Evolutionary conservation across 1,140 invertebrate genomes (phyloP).

Genomic region (Platorchestia sp.): DNA sequence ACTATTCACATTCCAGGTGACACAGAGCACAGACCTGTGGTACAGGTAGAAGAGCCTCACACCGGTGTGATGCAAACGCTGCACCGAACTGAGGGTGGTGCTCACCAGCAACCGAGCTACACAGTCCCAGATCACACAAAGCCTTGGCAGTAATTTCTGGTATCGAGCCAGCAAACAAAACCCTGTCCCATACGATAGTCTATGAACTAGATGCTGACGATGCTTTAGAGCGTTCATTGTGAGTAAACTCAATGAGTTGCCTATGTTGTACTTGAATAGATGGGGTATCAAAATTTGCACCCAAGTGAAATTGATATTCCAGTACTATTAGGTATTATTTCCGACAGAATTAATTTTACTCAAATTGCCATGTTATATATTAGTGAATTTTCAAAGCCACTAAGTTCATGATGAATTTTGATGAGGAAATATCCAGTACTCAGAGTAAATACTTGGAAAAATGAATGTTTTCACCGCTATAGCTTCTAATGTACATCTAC

Average conservation of each 20-base stretch:
- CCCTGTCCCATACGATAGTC: neutral
- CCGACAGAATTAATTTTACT: neutral
- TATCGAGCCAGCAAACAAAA: neutral
- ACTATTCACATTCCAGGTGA: neutral
- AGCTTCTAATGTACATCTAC: neutral
- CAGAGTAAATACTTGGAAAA: neutral
- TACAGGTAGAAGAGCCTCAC: neutral
- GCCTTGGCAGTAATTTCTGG: neutral
- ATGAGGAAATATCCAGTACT: neutral
- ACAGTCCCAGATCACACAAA: neutral
- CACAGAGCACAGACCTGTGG: neutral
- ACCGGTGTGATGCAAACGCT: neutral
- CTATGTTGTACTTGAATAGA: neutral
- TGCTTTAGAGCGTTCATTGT: neutral
- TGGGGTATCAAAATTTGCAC: neutral
- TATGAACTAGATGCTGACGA: neutral
- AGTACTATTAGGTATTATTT: neutral
- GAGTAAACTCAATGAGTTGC: neutral
- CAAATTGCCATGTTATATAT: neutral
- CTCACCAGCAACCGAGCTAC: neutral
- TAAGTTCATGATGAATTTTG: neutral
- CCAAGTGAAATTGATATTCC: too few relatives aligned
- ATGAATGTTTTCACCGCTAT: neutral
- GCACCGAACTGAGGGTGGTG: neutral
- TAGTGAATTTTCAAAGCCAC: neutral